These are phyloP conservation scores for Musca vetustissima DNA, from an alignment of 1,140 invertebrate species.

Conservation along the genomic window DNA sequence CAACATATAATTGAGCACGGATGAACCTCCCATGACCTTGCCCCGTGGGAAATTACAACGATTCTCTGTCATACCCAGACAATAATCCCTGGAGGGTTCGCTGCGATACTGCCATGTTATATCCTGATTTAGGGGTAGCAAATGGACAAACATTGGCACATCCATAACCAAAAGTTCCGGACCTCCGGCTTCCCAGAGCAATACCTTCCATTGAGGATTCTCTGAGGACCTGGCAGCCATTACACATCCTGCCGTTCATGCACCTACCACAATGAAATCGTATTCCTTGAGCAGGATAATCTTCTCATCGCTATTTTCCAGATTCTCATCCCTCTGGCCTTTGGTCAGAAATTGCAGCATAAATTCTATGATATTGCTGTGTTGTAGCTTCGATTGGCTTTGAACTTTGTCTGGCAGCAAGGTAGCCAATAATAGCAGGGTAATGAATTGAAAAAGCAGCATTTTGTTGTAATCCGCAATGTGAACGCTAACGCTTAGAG, in stretches of 20 bases:
- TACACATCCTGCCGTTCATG: constrained; percentile 72
- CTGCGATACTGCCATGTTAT: constrained; percentile 73
- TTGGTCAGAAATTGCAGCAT: constrained; percentile 46
- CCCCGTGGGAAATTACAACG: constrained; percentile 72
- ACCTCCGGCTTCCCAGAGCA: constrained; percentile 70
- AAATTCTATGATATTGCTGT: no score
- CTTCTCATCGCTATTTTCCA: constrained; percentile 54
- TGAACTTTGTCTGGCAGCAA: no score
- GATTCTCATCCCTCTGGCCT: constrained; percentile 39
- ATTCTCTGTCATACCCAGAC: constrained; percentile 58
- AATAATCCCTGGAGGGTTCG: constrained; percentile 60
- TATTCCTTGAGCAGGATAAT: constrained; percentile 53
- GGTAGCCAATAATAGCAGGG: no score
- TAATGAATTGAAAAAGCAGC: no score
- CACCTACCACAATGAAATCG: constrained; percentile 71
- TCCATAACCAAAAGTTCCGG: constrained; percentile 67
- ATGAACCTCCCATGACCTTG: no score
- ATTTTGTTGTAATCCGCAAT: no score
- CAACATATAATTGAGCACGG: constrained; percentile 89
- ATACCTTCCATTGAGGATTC: constrained; percentile 63
- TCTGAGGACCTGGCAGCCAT: constrained; percentile 68
- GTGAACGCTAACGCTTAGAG: no score
- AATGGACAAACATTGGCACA: constrained; percentile 65
- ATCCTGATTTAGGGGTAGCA: constrained; percentile 62
- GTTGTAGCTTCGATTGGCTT: no score